phyloP scores from a whole-genome alignment of 2,888 invertebrate genomes.

The Melanotus villosus region DNA sequence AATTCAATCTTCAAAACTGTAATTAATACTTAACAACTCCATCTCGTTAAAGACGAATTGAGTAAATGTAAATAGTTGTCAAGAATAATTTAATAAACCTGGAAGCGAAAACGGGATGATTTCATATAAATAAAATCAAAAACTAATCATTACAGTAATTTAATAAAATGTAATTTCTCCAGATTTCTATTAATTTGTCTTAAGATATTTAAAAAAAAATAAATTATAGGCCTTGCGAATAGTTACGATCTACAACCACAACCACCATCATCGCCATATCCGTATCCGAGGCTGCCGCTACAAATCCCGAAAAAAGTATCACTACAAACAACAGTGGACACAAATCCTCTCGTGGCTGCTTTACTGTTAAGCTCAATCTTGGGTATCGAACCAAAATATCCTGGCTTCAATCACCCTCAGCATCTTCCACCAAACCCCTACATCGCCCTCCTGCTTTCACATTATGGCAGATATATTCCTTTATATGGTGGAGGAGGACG shows the following conservation, averaged over 20 bases:
- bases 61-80: no score
- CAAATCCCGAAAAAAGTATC: neutral
- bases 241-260: neutral
- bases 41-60: no score
- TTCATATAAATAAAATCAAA: no score
- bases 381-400: slow-evolving; percentile 55
- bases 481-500: slow-evolving; percentile 61
- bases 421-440: slow-evolving; percentile 74
- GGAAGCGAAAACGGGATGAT: no score
- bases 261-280: neutral
- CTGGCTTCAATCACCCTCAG: slow-evolving; percentile 71
- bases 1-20: no score
- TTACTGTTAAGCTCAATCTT: slow-evolving; percentile 59
- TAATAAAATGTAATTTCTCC: no score
- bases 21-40: no score
- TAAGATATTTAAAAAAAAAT: neutral
- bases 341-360: slow-evolving; percentile 62
- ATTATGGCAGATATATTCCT: slow-evolving; percentile 75
- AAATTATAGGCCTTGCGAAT: neutral
- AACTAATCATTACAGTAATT: no score
- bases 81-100: no score
- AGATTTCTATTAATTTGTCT: no score
- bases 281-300: neutral
- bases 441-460: slow-evolving; percentile 74
- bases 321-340: slow-evolving; percentile 21